Percentiles rank a stretch among this genome's conserved stretches.
Conservation (phyloP, 2,113 vertebrate genomes). For the Empidonax traillii region DNA sequence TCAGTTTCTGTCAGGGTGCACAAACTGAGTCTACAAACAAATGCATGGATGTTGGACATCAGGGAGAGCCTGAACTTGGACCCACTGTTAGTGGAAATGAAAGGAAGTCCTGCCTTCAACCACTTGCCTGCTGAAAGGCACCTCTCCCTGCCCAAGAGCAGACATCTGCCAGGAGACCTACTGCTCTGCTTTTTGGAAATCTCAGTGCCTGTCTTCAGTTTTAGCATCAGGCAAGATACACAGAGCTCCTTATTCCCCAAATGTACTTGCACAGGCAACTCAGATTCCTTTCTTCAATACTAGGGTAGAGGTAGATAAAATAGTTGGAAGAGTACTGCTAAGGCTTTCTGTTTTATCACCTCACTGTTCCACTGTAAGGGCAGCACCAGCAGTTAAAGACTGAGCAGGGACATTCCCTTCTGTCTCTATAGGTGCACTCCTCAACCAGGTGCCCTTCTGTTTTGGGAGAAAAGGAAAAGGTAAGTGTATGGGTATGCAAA, state of each 20-base stretch:
- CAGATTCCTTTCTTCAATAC: neutral
- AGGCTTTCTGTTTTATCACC: neutral
- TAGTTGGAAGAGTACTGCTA: neutral
- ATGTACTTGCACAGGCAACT: fast-evolving
- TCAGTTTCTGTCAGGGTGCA: neutral
- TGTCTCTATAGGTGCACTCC: too few relatives aligned
- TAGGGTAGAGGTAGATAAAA: neutral
- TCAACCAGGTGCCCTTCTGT: neutral
- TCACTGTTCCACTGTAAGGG: neutral
- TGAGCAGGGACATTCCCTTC: neutral
- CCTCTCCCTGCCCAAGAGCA: neutral
- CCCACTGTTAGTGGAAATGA: neutral
- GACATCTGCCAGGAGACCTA: neutral
- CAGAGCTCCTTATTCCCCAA: neutral
- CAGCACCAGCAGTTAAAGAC: neutral
- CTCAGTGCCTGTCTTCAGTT: too few relatives aligned
- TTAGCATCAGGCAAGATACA: neutral
- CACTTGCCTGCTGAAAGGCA: fast-evolving
- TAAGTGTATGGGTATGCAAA: neutral
- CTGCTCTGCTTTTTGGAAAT: neutral
- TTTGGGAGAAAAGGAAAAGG: neutral
- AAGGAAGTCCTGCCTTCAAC: neutral
- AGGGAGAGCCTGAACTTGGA: neutral
- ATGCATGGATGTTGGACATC: neutral
- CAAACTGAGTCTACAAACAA: neutral